These are phyloP conservation scores for Microctonus brassicae DNA, from an alignment of 2,888 invertebrate species.

Conservation along the genomic window DNA sequence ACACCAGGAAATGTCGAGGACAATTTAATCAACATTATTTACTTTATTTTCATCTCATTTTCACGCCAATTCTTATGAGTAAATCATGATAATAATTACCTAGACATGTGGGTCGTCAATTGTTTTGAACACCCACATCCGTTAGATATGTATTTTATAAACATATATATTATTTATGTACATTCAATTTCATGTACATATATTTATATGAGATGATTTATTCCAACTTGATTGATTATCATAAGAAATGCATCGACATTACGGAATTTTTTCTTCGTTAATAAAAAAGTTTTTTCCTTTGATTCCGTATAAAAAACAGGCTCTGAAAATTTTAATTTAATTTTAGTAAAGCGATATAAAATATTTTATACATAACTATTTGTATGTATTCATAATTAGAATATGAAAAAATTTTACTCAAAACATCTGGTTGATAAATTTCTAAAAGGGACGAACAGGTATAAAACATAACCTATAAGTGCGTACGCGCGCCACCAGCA, in stretches of 20 bases:
- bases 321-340: too few relatives aligned
- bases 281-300: too few relatives aligned
- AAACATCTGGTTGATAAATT: not conserved
- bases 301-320: too few relatives aligned
- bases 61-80: conserved; percentile 13
- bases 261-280: too few relatives aligned
- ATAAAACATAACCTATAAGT: not conserved
- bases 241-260: too few relatives aligned
- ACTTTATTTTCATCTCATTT: not conserved
- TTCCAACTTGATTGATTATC: too few relatives aligned
- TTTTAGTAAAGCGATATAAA: too few relatives aligned
- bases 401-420: not conserved
- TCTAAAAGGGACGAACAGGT: not conserved
- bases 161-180: not conserved
- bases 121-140: conserved; percentile 28
- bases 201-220: too few relatives aligned
- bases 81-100: conserved; percentile 3
- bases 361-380: too few relatives aligned
- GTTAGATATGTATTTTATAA: not conserved
- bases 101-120: conserved; percentile 20
- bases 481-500: not conserved
- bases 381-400: too few relatives aligned
- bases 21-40: conserved; percentile 30
- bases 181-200: not conserved
- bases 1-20: conserved; percentile 18